phyloP scores from a whole-genome alignment of 2,797 vertebrate species.

The Australoheros facetus region DNA sequence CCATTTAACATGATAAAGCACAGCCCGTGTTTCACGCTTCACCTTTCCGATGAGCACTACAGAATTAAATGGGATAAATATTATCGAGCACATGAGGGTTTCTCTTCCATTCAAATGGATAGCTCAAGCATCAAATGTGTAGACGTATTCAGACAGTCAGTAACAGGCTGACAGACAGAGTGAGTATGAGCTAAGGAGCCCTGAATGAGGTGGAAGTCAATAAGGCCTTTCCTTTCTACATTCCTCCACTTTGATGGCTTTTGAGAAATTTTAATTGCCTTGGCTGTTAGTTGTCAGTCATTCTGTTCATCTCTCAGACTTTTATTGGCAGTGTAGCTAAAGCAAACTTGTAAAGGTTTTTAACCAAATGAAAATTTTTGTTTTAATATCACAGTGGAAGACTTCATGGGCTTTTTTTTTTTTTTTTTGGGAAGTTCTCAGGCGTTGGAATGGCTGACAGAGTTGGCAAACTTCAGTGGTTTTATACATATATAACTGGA shows the following conservation, averaged over 20 bases:
- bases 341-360: constrained; percentile 35
- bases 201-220: constrained; percentile 20
- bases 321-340: constrained; percentile 21
- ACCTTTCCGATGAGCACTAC: not conserved
- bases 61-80: constrained; percentile 2
- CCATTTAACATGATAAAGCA: constrained; percentile 37
- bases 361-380: constrained; percentile 27
- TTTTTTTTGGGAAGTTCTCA: not conserved
- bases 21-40: not conserved
- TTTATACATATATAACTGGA: constrained; percentile 15
- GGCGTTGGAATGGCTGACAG: not conserved
- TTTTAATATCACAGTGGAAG: constrained; percentile 37
- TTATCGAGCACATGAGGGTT: not conserved
- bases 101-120: constrained; percentile 11
- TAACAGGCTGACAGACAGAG: not conserved
- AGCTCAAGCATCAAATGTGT: constrained; percentile 9
- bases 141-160: not conserved
- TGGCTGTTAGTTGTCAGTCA: constrained; percentile 13
- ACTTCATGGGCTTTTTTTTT: not conserved
- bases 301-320: constrained; percentile 10
- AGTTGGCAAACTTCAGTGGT: constrained; percentile 13
- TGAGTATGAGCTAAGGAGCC: not conserved
- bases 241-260: constrained; percentile 39
- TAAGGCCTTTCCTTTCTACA: constrained; percentile 16
- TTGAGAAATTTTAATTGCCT: constrained; percentile 55